Percentiles rank a stretch among this genome's conserved stretches.
Evolutionary conservation across 1,140 invertebrate species (phyloP).

Genomic region (Babylonia areolata): DNA sequence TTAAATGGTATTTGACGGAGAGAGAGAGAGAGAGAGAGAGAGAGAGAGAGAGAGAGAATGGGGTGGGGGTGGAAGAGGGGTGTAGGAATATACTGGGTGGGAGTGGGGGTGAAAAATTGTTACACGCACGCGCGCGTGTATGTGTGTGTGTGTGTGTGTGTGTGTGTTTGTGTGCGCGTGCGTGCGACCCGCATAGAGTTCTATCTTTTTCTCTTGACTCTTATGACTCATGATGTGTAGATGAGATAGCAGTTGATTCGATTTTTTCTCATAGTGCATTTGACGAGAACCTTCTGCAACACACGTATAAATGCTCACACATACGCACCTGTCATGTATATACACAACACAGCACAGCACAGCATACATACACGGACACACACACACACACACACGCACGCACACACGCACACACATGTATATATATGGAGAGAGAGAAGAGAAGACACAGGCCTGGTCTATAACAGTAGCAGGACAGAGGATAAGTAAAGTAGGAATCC

Average conservation of each 20-base stretch:
- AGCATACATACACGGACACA: not conserved
- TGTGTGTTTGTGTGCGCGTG: slow-evolving; percentile 1
- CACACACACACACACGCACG: slow-evolving; percentile 20
- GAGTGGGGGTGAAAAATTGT: not conserved
- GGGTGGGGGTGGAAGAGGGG: too few species aligned
- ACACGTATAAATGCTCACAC: slow-evolving; percentile 3
- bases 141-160: slow-evolving; percentile 1
- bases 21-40: too few species aligned
- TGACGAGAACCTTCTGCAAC: not conserved
- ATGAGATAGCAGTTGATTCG: too few species aligned
- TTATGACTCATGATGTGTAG: not conserved
- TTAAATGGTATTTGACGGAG: not conserved
- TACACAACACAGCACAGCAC: not conserved
- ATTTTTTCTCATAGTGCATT: too few species aligned
- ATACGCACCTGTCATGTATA: not conserved
- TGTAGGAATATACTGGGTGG: too few species aligned
- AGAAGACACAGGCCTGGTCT: too few species aligned
- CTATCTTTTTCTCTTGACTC: not conserved
- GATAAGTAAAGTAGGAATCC: too few species aligned
- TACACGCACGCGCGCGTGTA: not conserved
- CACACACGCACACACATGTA: slow-evolving; percentile 21
- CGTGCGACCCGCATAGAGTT: not conserved
- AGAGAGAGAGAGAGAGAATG: too few species aligned
- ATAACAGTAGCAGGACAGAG: too few species aligned
- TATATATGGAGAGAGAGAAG: too few species aligned